Evolutionary conservation across 2,888 invertebrate genomes (phyloP), one percentile per base, ranked within the genome.

Genomic region (Sclerodermus sp.): DNA sequence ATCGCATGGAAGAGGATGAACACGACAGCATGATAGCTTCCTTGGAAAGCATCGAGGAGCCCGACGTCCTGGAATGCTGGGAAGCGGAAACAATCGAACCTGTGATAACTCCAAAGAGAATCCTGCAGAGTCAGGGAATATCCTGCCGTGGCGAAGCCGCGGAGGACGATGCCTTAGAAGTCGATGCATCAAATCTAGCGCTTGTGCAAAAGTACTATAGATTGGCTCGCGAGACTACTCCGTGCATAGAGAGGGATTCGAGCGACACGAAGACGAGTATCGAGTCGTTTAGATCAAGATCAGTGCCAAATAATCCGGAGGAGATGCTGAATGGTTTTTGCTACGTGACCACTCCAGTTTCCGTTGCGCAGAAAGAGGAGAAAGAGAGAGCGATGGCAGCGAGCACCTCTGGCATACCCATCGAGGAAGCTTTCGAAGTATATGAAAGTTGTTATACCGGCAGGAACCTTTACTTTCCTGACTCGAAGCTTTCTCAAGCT

Each of bases 31-130:
- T 39, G 23, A 18, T 46, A 41, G 50, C 43, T 47, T 74, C 74
- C 1, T 55, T 74, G 40, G 68, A 69, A 1, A 76, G 74, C 48
- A 74, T 75, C 48, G 77, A 76, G n/a, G 77, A 79, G 42, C 74
- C 75, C 1, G 81, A 82, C 54, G 74, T 82, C 4, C 69, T 82
- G 34, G 81, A 82, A 44, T 81, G 79, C 51, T 81, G 81, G 81
- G 82, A 82, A 29, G 64, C 70, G 1, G 77, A 77, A 42, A 72
- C 70, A 1, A 58, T 76, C 8, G 75, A 75, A 41, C 73, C 75
- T 5, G 53, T 71, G 39, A 53, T 62, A 42, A 66, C 62, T n/a
- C 66, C 68, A 10, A 70, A 62, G 30, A 67, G 58, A 42, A 53
- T 57, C 38, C 18, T 53, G 14, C 63, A 59, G 37, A 53, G 52